Percentiles rank a stretch among this genome's conserved stretches.
Conservation (phyloP, 2,797 vertebrate species). For the Peromyscus eremicus region DNA sequence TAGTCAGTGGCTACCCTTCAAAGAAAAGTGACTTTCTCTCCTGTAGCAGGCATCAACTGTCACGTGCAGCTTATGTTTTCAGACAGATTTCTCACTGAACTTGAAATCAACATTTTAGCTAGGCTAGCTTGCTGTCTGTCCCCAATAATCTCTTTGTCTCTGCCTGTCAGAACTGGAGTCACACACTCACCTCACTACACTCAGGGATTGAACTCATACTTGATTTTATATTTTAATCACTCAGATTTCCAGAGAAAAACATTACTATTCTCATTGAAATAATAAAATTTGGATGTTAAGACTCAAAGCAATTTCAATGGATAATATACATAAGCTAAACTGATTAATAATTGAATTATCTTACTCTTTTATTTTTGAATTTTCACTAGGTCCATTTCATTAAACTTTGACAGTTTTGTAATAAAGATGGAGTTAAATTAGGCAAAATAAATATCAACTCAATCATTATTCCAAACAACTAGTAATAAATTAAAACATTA, state of each 20-base stretch:
- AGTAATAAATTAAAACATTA: constrained; percentile 42
- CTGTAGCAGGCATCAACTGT: neutral
- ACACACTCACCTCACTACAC: neutral
- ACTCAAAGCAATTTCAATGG: neutral
- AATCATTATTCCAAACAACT: constrained; percentile 25
- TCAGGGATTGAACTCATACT: neutral
- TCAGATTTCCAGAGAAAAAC: neutral
- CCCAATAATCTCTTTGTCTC: neutral
- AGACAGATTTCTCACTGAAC: neutral
- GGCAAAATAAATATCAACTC: neutral
- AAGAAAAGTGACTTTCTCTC: neutral
- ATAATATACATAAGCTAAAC: neutral
- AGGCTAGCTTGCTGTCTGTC: neutral
- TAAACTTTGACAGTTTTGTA: neutral
- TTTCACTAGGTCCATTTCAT: constrained; percentile 15
- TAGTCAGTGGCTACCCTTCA: too few relatives aligned
- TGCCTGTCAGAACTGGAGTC: neutral
- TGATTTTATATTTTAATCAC: neutral
- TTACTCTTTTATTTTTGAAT: neutral
- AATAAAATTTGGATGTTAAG: neutral
- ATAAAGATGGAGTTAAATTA: constrained; percentile 12
- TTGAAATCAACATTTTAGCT: neutral
- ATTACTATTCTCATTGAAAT: neutral
- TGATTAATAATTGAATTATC: neutral
- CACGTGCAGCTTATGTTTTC: neutral